Conservation (phyloP, 2,888 invertebrate genomes). For the Laspeyria flexula region DNA sequence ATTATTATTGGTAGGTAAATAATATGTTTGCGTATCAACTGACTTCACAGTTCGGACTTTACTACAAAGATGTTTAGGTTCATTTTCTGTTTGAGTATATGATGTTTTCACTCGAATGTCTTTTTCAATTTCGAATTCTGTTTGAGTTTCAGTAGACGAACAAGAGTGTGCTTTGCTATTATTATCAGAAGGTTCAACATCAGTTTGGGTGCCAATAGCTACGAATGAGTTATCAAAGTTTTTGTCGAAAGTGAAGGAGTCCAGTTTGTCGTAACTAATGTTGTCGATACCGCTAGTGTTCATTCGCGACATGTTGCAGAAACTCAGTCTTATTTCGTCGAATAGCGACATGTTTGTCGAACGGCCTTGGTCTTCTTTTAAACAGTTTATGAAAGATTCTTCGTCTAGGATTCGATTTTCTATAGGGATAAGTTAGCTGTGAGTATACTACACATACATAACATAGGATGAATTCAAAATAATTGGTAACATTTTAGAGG, state of each 20-base stretch:
- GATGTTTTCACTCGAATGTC: background rate
- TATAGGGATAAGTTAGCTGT: slow-evolving; percentile 37
- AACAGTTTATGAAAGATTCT: slow-evolving; percentile 68
- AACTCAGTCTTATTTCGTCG: slow-evolving; percentile 76
- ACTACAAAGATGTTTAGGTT: background rate
- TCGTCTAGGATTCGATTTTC: slow-evolving; percentile 74
- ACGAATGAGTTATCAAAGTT: slow-evolving; percentile 35
- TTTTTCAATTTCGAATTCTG: slow-evolving; percentile 16
- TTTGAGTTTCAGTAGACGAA: slow-evolving; percentile 35
- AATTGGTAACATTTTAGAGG: too few relatives aligned
- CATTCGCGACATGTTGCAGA: slow-evolving; percentile 62
- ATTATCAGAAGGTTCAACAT: slow-evolving; percentile 12
- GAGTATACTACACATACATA: background rate
- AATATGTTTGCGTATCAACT: slow-evolving; percentile 46
- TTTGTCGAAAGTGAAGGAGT: slow-evolving; percentile 31
- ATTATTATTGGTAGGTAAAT: slow-evolving; percentile 44
- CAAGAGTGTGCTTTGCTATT: slow-evolving; percentile 13
- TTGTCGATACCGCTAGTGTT: slow-evolving; percentile 48
- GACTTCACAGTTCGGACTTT: slow-evolving; percentile 5
- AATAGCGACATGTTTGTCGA: slow-evolving; percentile 73
- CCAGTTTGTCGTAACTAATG: slow-evolving; percentile 41
- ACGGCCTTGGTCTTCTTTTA: slow-evolving; percentile 72
- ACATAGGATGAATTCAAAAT: too few relatives aligned
- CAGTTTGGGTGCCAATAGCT: slow-evolving; percentile 49
- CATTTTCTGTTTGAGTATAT: slow-evolving; percentile 8